Conservation (phyloP, 2,888 invertebrate genomes). For the Junonia oenone region DNA sequence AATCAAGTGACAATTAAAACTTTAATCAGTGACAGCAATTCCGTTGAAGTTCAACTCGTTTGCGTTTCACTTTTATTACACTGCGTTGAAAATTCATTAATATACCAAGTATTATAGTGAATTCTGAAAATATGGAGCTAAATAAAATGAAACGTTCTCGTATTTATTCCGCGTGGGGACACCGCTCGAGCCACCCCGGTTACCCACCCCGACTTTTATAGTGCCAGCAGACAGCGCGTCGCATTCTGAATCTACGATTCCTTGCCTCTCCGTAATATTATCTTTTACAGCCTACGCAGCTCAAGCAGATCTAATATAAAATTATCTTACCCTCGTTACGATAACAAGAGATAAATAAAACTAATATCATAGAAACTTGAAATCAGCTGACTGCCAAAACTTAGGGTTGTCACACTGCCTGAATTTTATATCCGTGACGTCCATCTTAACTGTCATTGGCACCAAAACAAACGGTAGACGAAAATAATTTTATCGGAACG, state of each 20-base stretch:
- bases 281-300: not conserved
- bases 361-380: not conserved
- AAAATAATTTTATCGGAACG: not conserved
- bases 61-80: not conserved
- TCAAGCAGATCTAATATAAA: not conserved
- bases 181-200: not conserved
- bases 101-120: not conserved
- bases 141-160: not conserved
- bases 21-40: not conserved
- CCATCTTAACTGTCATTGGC: not conserved
- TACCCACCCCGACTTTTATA: conserved; percentile 6
- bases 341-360: not conserved
- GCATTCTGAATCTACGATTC: not conserved
- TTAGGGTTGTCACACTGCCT: not conserved
- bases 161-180: not conserved
- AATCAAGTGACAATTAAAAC: not conserved
- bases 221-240: conserved; percentile 10
- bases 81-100: not conserved
- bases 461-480: not conserved
- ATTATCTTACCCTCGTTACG: not conserved
- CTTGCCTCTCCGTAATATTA: not conserved
- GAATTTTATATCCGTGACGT: not conserved
- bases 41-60: too few relatives aligned
- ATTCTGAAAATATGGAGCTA: not conserved
- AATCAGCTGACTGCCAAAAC: not conserved